phyloP scores from a whole-genome alignment of 1,140 invertebrate species.

The Holcopasites calliopsidis region DNA sequence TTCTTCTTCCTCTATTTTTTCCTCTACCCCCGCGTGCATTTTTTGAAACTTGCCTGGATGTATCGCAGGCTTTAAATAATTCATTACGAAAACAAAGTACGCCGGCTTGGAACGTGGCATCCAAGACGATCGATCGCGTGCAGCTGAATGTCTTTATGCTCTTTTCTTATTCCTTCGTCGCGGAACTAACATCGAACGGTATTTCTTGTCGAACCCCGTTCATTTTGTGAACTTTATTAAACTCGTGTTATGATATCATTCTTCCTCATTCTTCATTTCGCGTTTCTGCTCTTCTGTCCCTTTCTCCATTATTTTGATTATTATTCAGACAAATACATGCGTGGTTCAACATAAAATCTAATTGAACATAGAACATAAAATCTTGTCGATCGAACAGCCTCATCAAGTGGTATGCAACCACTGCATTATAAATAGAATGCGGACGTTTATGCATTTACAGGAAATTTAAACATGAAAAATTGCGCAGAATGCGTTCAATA shows the following conservation, averaged over 20 bases:
- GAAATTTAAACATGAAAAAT: too few relatives aligned
- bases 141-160: background rate
- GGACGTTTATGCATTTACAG: too few relatives aligned
- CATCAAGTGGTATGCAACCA: too few relatives aligned
- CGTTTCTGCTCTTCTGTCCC: too few relatives aligned
- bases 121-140: conserved; percentile 38
- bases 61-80: conserved; percentile 52
- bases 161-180: background rate
- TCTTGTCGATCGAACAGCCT: too few relatives aligned
- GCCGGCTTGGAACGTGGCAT: background rate
- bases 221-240: background rate
- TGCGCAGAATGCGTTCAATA: too few relatives aligned
- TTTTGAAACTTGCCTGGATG: conserved; percentile 34
- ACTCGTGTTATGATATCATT: background rate
- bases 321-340: too few relatives aligned
- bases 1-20: background rate
- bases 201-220: background rate
- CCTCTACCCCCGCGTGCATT: background rate
- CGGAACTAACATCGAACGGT: too few relatives aligned
- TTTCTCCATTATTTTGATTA: too few relatives aligned
- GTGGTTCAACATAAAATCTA: too few relatives aligned
- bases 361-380: too few relatives aligned
- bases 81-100: conserved; percentile 53
- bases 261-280: background rate
- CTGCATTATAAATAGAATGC: too few relatives aligned